These are phyloP conservation scores for Cactoblastis cactorum DNA, from an alignment of 2,888 invertebrate genomes.

Conservation along the genomic window DNA sequence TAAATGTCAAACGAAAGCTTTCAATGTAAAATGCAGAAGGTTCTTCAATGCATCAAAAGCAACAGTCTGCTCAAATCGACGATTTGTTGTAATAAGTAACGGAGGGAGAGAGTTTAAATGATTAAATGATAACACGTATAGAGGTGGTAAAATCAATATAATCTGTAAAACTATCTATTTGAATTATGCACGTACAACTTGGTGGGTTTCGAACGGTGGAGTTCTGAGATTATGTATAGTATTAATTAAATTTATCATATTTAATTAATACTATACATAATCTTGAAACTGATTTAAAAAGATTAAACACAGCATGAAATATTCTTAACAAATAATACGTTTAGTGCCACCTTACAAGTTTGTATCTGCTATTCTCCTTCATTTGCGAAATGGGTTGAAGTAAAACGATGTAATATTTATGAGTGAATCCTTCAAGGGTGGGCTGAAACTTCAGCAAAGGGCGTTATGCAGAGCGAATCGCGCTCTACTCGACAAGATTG, in stretches of 20 bases:
- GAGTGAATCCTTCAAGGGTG: conserved; percentile 21
- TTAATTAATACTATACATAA: no score
- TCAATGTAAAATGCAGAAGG: conserved; percentile 23
- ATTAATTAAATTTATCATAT: no score
- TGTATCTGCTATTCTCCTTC: not conserved
- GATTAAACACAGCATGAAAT: no score
- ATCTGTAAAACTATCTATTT: no score
- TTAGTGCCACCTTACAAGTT: not conserved
- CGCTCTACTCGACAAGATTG: conserved; percentile 19
- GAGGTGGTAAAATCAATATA: no score
- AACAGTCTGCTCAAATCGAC: conserved; percentile 24
- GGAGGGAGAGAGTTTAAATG: no score
- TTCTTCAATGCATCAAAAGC: conserved; percentile 16
- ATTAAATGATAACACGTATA: no score
- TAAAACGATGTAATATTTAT: conserved; percentile 29
- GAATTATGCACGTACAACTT: no score
- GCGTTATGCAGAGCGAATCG: conserved; percentile 24
- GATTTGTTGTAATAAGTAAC: conserved; percentile 30
- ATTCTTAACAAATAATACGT: no score
- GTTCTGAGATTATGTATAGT: no score
- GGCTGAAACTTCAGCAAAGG: not conserved
- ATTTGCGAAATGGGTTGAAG: conserved; percentile 14
- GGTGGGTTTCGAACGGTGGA: no score
- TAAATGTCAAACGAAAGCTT: conserved; percentile 15
- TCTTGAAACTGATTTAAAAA: no score